These are phyloP conservation scores for Amphiura filiformis DNA, from an alignment of 35 echinoderm and acorn worm species.

Conservation along the genomic window DNA sequence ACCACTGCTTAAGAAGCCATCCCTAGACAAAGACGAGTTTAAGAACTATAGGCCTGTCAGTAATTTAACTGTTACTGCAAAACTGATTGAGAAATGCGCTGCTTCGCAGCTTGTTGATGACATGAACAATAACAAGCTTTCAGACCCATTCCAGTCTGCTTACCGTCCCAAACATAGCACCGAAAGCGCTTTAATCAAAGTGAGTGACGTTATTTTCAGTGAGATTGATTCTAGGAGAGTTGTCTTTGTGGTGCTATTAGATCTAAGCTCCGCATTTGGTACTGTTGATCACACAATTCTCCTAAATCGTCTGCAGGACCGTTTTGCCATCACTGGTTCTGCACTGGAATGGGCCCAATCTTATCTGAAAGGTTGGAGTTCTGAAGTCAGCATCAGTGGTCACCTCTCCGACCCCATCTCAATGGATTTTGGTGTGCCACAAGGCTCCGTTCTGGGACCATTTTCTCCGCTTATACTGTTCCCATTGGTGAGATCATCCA, in stretches of 20 bases:
- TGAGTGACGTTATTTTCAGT: background rate
- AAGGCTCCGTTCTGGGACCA: slow-evolving; percentile 73
- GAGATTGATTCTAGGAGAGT: slow-evolving; percentile 6
- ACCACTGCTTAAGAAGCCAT: slow-evolving; percentile 44
- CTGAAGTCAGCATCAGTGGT: slow-evolving; percentile 27
- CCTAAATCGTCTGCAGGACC: too few relatives aligned
- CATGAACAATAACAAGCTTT: background rate
- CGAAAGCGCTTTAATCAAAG: slow-evolving; percentile 14
- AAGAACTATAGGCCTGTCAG: slow-evolving; percentile 45
- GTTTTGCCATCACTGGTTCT: too few relatives aligned
- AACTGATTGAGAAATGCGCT: slow-evolving; percentile 37
- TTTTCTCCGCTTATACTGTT: slow-evolving; percentile 47
- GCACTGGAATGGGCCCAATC: slow-evolving; percentile 29
- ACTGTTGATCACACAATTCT: too few relatives aligned
- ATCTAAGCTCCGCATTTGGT: slow-evolving; percentile 2
- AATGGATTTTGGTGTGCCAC: slow-evolving; percentile 36
- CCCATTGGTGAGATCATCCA: slow-evolving; percentile 42
- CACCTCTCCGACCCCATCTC: slow-evolving; percentile 13
- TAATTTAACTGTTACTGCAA: slow-evolving; percentile 45
- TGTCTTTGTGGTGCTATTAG: slow-evolving; percentile 30
- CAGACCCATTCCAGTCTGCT: background rate
- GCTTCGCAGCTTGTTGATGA: background rate
- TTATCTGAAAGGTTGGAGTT: slow-evolving; percentile 40
- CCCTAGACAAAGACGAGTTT: slow-evolving; percentile 26
- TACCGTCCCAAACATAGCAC: slow-evolving; percentile 24